Conservation (phyloP, 2,113 vertebrate species). For the Cheirogaleus medius region DNA sequence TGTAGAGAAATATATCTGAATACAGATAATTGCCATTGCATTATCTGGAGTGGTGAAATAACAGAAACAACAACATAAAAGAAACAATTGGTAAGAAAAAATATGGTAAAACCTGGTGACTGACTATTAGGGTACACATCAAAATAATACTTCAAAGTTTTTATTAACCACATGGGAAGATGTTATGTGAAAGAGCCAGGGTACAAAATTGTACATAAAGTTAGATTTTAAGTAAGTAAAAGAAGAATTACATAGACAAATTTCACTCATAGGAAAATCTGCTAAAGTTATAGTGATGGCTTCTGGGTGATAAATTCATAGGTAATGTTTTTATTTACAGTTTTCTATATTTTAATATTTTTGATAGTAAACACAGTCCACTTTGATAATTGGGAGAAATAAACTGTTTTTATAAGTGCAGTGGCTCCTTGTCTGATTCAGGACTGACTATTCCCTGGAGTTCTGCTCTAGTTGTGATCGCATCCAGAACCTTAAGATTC, state of each 20-base stretch:
- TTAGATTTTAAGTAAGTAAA: background rate
- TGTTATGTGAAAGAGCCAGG: background rate
- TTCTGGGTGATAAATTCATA: background rate
- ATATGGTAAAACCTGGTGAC: background rate
- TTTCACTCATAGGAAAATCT: background rate
- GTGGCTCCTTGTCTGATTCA: background rate
- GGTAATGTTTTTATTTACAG: background rate
- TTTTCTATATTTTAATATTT: background rate
- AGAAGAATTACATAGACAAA: background rate
- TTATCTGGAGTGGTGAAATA: background rate
- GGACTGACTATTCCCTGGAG: background rate
- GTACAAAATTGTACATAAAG: background rate
- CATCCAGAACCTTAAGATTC: conserved; percentile 46
- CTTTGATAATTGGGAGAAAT: background rate
- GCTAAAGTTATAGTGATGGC: background rate
- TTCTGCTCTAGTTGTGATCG: conserved; percentile 43
- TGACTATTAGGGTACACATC: background rate
- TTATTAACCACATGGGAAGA: background rate
- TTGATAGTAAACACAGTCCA: background rate
- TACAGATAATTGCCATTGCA: background rate
- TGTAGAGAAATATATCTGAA: background rate
- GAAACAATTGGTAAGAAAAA: background rate
- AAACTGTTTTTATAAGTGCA: background rate
- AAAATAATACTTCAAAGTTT: background rate
- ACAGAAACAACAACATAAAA: background rate